These are phyloP conservation scores for Melipona bicolor DNA, from an alignment of 2,888 invertebrate genomes.

Conservation along the genomic window DNA sequence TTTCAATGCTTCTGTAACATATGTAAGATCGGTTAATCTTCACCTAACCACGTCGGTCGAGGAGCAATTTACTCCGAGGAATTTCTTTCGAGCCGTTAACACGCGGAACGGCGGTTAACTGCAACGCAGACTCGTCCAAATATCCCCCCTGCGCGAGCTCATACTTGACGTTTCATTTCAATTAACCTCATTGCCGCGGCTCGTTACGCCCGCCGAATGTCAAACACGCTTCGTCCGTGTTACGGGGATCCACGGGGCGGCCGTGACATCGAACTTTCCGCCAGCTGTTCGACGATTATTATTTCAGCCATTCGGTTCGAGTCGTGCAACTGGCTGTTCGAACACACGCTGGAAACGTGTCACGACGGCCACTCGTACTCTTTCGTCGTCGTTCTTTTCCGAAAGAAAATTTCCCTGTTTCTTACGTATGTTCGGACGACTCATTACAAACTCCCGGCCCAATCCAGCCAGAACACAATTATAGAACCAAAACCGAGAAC, in stretches of 20 bases:
- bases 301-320: conserved; percentile 30
- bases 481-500: background rate
- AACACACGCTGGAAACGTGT: conserved; percentile 22
- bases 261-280: conserved; percentile 40
- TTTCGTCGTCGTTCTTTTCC: background rate
- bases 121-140: background rate
- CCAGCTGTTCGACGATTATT: conserved; percentile 48
- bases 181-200: conserved; percentile 80
- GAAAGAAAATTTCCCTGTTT: too few species aligned
- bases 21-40: background rate
- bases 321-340: conserved; percentile 9
- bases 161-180: conserved; percentile 80
- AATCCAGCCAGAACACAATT: background rate
- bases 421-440: background rate
- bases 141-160: conserved; percentile 60
- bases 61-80: background rate
- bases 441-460: background rate
- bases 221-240: conserved; percentile 68
- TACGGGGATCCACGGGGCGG: conserved; percentile 63
- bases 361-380: background rate
- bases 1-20: background rate
- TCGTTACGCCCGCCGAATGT: conserved; percentile 77
- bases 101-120: background rate
- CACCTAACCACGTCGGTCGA: background rate
- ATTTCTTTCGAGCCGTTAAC: background rate